Percentiles rank a stretch among this genome's conserved stretches.
Evolutionary conservation across 2,888 invertebrate species (phyloP).

Genomic region (Andrena dorsata): DNA sequence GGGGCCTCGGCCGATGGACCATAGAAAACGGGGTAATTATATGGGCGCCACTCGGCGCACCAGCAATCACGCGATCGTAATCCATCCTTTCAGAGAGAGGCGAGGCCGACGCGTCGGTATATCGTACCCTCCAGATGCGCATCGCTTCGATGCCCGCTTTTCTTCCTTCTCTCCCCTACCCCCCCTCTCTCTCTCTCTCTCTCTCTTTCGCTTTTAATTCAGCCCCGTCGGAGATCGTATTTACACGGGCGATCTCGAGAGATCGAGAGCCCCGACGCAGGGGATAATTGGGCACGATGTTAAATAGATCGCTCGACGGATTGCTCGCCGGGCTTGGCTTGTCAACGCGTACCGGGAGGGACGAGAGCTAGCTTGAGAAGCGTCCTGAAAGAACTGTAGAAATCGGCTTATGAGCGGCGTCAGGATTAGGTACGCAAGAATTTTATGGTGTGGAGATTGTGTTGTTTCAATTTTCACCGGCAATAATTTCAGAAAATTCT

Average conservation of each 20-base stretch:
- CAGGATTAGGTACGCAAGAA: neutral
- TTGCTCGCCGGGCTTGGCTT: slow-evolving; percentile 17
- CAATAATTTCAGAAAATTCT: no score
- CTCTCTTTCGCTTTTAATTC: slow-evolving; percentile 18
- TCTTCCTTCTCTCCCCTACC: neutral
- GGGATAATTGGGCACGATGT: slow-evolving; percentile 57
- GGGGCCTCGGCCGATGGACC: slow-evolving; percentile 75
- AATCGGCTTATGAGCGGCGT: neutral
- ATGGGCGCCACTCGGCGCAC: slow-evolving; percentile 75
- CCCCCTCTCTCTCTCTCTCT: neutral
- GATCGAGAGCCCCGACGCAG: slow-evolving; percentile 37
- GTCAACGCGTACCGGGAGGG: slow-evolving; percentile 22
- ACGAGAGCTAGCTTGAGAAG: neutral
- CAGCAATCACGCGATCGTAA: slow-evolving; percentile 70
- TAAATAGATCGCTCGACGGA: slow-evolving; percentile 56
- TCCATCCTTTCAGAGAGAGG: slow-evolving; percentile 63
- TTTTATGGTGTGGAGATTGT: neutral
- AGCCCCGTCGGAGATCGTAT: slow-evolving; percentile 46
- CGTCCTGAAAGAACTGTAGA: neutral
- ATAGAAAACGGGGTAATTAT: slow-evolving; percentile 81
- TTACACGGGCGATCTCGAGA: slow-evolving; percentile 50
- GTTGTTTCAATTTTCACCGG: no score
- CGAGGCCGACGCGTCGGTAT: slow-evolving; percentile 41
- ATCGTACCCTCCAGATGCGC: slow-evolving; percentile 54
- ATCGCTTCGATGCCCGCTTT: slow-evolving; percentile 38